Conservation (phyloP, 2,888 invertebrate genomes). For the Ormyrus pomaceus region DNA sequence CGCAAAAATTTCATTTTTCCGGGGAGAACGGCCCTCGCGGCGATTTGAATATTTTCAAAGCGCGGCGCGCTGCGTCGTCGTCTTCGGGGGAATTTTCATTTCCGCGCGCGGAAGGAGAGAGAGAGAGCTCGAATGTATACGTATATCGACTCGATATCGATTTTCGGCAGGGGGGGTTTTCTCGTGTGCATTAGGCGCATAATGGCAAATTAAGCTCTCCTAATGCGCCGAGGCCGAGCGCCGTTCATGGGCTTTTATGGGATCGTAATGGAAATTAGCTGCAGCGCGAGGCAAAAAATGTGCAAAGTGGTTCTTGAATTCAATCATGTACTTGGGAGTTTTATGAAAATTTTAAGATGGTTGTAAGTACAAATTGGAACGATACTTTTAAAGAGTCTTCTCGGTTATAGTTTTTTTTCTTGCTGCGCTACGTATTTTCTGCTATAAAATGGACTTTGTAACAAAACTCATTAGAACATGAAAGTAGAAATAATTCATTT, state of each 20-base stretch:
- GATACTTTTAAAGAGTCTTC: background rate
- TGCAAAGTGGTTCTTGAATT: background rate
- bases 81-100: background rate
- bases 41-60: background rate
- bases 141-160: background rate
- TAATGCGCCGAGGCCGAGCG: background rate
- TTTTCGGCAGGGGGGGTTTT: background rate
- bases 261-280: conserved; percentile 19
- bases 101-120: background rate
- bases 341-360: background rate
- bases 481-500: too few species aligned
- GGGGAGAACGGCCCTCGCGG: background rate
- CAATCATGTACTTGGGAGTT: background rate
- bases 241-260: conserved; percentile 6
- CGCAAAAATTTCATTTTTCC: conserved; percentile 22
- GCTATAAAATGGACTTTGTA: too few species aligned
- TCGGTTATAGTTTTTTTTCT: background rate
- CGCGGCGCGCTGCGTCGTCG: background rate
- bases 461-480: too few species aligned
- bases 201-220: conserved; percentile 35
- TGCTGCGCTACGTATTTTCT: too few species aligned
- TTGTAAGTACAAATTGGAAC: too few species aligned
- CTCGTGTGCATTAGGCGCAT: background rate
- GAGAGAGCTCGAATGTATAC: background rate
- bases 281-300: background rate